These are phyloP conservation scores for Ahaetulla prasina DNA, from an alignment of 2,113 vertebrate genomes.

Conservation along the genomic window DNA sequence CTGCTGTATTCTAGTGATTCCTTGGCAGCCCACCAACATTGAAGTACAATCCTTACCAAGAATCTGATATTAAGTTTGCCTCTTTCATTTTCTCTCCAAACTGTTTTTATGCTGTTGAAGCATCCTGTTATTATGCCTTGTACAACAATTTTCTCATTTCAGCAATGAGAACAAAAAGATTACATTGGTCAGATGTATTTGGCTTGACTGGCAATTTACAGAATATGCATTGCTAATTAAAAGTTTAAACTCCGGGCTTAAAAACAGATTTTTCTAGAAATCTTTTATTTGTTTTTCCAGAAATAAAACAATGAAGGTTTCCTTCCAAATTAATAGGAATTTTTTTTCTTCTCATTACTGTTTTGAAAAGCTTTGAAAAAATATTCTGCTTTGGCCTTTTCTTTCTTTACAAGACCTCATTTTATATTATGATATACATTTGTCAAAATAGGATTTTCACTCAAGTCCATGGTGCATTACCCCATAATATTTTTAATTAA, in stretches of 20 bases:
- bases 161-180: constrained; percentile 26
- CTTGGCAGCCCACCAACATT: not conserved
- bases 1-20: constrained; percentile 22
- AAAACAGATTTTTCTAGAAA: not conserved
- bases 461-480: not conserved
- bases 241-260: not conserved
- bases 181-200: constrained; percentile 1
- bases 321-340: not conserved
- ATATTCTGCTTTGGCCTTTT: not conserved
- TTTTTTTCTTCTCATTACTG: not conserved
- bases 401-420: not conserved
- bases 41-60: constrained; percentile 34
- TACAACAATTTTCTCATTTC: constrained; percentile 48
- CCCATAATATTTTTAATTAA: not conserved
- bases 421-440: not conserved
- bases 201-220: constrained; percentile 23
- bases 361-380: not conserved
- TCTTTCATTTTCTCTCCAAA: constrained; percentile 49
- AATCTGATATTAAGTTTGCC: constrained; percentile 21
- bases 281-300: not conserved
- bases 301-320: not conserved
- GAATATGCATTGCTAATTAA: not conserved
- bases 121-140: constrained; percentile 46
- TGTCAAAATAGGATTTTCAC: not conserved
- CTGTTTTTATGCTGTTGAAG: constrained; percentile 41